Evolutionary conservation across 1,140 invertebrate genomes (phyloP).

Genomic region (Eriosoma lanigerum): DNA sequence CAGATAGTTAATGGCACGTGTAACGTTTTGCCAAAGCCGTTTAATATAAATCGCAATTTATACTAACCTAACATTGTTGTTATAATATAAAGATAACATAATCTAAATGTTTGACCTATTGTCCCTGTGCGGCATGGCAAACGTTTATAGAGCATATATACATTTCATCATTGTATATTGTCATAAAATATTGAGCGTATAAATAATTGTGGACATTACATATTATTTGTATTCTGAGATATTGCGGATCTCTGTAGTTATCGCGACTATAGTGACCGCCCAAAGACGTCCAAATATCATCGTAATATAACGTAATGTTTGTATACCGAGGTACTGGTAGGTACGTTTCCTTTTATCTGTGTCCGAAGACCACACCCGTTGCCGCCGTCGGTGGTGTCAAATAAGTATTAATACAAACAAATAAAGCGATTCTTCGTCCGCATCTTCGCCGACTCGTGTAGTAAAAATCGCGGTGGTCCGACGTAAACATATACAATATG

Average conservation of each 20-base stretch:
- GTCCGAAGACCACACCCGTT: constrained; percentile 43
- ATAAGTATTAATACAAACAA: constrained; percentile 39
- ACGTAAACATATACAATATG: too few species aligned
- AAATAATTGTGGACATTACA: background rate
- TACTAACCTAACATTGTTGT: too few species aligned
- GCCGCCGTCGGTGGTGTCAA: constrained; percentile 38
- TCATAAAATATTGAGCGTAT: background rate
- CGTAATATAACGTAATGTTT: background rate
- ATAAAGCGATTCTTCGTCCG: background rate
- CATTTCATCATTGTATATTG: too few species aligned
- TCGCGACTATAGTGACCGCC: background rate
- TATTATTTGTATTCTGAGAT: background rate
- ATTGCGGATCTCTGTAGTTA: background rate
- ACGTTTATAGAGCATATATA: too few species aligned
- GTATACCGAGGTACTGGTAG: background rate
- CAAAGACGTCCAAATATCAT: constrained; percentile 11
- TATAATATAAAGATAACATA: too few species aligned
- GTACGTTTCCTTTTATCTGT: background rate
- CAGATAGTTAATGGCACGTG: too few species aligned
- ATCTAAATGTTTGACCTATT: too few species aligned
- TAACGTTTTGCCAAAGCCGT: too few species aligned
- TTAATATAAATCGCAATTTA: too few species aligned
- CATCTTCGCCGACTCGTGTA: background rate
- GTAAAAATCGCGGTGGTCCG: too few species aligned
- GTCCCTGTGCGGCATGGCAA: too few species aligned